Conservation (phyloP, 2,888 invertebrate genomes). For the Auanema freiburgensis region DNA sequence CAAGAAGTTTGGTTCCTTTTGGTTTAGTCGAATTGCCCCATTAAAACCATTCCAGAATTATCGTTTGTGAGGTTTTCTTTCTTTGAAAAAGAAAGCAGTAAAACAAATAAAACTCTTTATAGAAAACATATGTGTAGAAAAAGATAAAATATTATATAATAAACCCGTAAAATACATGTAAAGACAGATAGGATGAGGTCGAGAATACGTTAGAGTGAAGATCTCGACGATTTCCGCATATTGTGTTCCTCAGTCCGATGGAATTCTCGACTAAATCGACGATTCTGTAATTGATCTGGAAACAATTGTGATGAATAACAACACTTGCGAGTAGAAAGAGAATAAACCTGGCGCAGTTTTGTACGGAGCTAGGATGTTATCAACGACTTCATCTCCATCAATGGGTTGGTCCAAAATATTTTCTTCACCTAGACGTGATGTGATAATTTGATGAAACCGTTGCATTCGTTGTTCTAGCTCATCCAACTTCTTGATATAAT, state of each 20-base stretch:
- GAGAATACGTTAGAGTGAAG: conserved; percentile 10
- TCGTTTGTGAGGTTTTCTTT: no score
- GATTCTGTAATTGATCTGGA: conserved; percentile 12
- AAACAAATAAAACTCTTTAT: no score
- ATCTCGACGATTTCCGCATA: conserved; percentile 7
- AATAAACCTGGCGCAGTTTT: conserved; percentile 13
- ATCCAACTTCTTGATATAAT: conserved; percentile 28
- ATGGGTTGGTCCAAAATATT: no score
- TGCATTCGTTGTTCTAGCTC: conserved; percentile 37
- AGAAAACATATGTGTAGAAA: no score
- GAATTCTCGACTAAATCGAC: conserved; percentile 18
- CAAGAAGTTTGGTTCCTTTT: no score
- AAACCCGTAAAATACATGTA: no score
- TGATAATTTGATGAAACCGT: conserved; percentile 28
- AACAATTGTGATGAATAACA: not conserved
- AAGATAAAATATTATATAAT: no score
- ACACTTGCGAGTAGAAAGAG: not conserved
- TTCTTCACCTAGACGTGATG: conserved; percentile 9
- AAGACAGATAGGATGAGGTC: no score
- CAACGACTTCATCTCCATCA: conserved; percentile 9
- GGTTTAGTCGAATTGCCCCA: no score
- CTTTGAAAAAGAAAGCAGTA: no score
- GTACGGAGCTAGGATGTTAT: conserved; percentile 18
- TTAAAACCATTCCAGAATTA: no score
- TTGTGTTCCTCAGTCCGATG: conserved; percentile 3